Evolutionary conservation across 2,888 invertebrate genomes (phyloP).

Genomic region (Lamproptera curius): DNA sequence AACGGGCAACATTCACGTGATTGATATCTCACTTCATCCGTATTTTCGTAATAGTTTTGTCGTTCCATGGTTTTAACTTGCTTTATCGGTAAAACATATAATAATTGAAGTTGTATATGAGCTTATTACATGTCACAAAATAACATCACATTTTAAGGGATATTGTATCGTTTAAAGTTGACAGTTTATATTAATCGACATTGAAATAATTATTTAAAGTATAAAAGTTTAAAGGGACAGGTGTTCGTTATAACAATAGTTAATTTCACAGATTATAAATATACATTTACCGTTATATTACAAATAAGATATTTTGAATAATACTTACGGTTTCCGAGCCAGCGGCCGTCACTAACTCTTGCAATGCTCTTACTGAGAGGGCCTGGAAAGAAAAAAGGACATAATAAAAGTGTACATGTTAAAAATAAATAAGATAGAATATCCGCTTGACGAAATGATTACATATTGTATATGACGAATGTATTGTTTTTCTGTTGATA

Average conservation of each 20-base stretch:
- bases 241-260: slow-evolving; percentile 39
- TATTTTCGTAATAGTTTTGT: too few relatives aligned
- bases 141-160: slow-evolving; percentile 14
- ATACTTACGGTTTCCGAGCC: slow-evolving; percentile 93
- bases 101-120: too few relatives aligned
- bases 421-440: too few relatives aligned
- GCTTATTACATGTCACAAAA: slow-evolving; percentile 21
- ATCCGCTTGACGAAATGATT: too few relatives aligned
- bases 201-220: slow-evolving; percentile 40
- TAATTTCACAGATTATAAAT: slow-evolving; percentile 48
- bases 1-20: too few relatives aligned
- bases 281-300: slow-evolving; percentile 22
- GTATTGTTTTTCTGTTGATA: too few relatives aligned
- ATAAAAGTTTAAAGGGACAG: slow-evolving; percentile 34
- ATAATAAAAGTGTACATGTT: too few relatives aligned
- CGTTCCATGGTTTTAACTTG: too few relatives aligned
- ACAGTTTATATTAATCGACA: slow-evolving; percentile 36
- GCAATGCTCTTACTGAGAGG: slow-evolving; percentile 97
- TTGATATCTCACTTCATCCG: too few relatives aligned
- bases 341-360: slow-evolving; percentile 98
- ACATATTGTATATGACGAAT: too few relatives aligned
- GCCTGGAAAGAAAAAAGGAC: too few relatives aligned
- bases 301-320: slow-evolving; percentile 20
- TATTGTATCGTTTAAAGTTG: slow-evolving; percentile 18
- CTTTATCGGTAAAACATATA: too few relatives aligned